Conservation (phyloP, 2,113 vertebrate species). For the Anarrhichthys ocellatus region DNA sequence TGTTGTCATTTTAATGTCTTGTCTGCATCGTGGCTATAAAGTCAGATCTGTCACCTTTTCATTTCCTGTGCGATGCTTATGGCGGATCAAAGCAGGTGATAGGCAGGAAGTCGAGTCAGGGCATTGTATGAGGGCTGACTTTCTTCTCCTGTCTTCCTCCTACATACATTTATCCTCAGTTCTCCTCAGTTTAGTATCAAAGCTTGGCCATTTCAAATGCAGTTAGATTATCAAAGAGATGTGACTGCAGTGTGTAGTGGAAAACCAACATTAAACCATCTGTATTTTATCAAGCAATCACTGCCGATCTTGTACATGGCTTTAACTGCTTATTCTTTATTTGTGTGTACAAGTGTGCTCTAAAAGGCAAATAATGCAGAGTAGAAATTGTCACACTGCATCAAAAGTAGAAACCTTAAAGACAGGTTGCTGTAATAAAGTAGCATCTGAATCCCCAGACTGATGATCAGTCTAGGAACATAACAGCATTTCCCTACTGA, state of each 20-base stretch:
- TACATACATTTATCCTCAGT: not conserved
- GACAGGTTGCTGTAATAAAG: not conserved
- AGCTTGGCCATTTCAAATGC: not conserved
- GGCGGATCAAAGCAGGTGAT: not conserved
- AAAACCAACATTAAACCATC: not conserved
- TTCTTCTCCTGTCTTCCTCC: slow-evolving; percentile 6
- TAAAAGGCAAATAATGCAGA: not conserved
- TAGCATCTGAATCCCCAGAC: not conserved
- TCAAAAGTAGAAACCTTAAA: not conserved
- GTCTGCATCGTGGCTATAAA: not conserved
- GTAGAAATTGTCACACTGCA: not conserved
- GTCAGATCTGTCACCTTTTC: not conserved
- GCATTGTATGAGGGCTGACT: not conserved
- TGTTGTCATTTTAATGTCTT: not conserved
- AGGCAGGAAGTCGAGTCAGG: slow-evolving; percentile 1
- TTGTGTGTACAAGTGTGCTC: not conserved
- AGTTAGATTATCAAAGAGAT: not conserved
- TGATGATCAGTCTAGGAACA: not conserved
- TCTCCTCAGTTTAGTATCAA: not conserved
- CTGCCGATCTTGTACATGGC: not conserved
- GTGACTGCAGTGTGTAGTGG: not conserved
- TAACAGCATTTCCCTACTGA: not conserved
- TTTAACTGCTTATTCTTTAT: not conserved
- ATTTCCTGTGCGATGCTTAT: not conserved
- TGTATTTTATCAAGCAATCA: not conserved